A percentile compares a stretch with the other conserved stretches of the same genome.
Evolutionary conservation across 2,888 invertebrate species (phyloP).

Genomic region (Drosophila anomelani): DNA sequence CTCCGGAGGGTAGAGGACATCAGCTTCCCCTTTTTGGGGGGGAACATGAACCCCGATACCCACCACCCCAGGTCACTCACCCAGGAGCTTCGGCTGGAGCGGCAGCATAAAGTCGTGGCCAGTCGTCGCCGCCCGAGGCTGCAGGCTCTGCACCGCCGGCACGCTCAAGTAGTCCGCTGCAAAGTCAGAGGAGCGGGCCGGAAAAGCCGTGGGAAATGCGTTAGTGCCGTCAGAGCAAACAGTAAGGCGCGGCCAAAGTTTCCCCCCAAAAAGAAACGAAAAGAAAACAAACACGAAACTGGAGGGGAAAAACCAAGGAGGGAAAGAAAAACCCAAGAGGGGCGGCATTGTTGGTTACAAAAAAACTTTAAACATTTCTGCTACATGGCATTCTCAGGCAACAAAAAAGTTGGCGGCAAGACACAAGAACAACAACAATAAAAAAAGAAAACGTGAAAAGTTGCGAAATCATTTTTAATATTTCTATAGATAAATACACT

Average conservation of each 20-base stretch:
- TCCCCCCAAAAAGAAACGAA: constrained; percentile 20
- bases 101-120: constrained; percentile 90
- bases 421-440: constrained; percentile 3
- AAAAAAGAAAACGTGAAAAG: constrained; percentile 48
- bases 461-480: constrained; percentile 55
- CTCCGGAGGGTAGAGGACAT: constrained; percentile 2
- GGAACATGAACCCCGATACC: constrained; percentile 6
- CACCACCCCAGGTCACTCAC: constrained; percentile 78
- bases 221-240: constrained; percentile 45
- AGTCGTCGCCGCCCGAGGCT: constrained; percentile 89
- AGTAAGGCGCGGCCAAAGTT: constrained; percentile 56
- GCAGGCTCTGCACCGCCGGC: constrained; percentile 86
- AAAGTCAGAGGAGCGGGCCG: constrained; percentile 50
- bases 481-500: constrained; percentile 23
- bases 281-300: constrained; percentile 30
- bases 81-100: constrained; percentile 88
- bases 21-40: background rate
- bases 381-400: constrained; percentile 41
- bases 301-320: constrained; percentile 35
- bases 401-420: constrained; percentile 50
- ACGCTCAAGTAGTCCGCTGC: constrained; percentile 86
- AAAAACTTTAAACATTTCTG: constrained; percentile 51
- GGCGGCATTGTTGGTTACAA: constrained; percentile 29
- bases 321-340: constrained; percentile 47
- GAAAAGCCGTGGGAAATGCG: constrained; percentile 45